These are phyloP conservation scores for Noctua fimbriata DNA, from an alignment of 2,888 invertebrate genomes.

Conservation along the genomic window DNA sequence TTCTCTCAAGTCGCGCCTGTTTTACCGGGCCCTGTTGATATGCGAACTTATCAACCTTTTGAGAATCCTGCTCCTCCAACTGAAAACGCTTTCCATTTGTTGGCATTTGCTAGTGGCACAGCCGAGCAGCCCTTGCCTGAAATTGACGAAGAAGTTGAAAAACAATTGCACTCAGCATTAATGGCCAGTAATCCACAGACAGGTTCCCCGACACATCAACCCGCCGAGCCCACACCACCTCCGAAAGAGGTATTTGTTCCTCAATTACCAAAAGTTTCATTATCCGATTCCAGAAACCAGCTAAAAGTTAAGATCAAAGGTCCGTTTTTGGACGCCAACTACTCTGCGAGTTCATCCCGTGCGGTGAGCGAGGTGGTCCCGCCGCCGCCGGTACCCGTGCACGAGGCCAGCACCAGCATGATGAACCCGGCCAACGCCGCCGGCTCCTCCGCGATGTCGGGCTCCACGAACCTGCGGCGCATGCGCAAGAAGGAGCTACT, in stretches of 20 bases:
- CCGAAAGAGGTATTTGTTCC: conserved; percentile 76
- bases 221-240: conserved; percentile 70
- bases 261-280: conserved; percentile 92
- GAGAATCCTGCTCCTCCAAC: conserved; percentile 90
- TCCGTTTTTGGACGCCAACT: conserved; percentile 94
- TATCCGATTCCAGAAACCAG: conserved; percentile 95
- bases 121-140: conserved; percentile 93
- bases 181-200: conserved; percentile 89
- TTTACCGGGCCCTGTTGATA: conserved; percentile 96
- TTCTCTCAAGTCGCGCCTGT: conserved; percentile 92
- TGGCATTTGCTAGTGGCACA: conserved; percentile 92
- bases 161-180: conserved; percentile 93
- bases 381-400: conserved; percentile 82
- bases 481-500: conserved; percentile 97
- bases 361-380: conserved; percentile 87
- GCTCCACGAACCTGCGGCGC: conserved; percentile 94
- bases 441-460: conserved; percentile 88
- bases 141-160: conserved; percentile 95
- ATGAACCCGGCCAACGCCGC: conserved; percentile 82
- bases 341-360: conserved; percentile 91
- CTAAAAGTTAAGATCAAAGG: conserved; percentile 97
- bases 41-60: conserved; percentile 95
- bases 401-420: conserved; percentile 80
- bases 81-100: conserved; percentile 91
- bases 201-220: conserved; percentile 72